A percentile compares a stretch with the other conserved stretches of the same genome.
Evolutionary conservation across 2,888 invertebrate genomes (phyloP).

Genomic region (Mellilla xanthometata): DNA sequence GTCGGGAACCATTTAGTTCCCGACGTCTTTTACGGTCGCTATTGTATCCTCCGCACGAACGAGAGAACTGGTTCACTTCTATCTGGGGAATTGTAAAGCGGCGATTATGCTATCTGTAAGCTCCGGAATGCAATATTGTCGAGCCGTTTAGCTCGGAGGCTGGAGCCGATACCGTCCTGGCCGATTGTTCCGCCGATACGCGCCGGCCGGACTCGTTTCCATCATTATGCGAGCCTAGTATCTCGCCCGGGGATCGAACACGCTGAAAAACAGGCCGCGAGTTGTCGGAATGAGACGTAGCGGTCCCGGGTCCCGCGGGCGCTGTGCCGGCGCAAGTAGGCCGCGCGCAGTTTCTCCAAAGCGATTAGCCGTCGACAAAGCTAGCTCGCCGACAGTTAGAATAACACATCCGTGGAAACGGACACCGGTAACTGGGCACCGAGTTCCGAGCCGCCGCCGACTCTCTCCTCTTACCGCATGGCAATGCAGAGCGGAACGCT

Average conservation of each 20-base stretch:
- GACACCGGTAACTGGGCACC: constrained; percentile 67
- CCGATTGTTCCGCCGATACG: constrained; percentile 43
- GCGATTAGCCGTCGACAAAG: constrained; percentile 49
- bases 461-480: constrained; percentile 72
- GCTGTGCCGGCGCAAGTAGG: constrained; percentile 58
- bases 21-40: constrained; percentile 65
- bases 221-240: constrained; percentile 49
- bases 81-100: constrained; percentile 42
- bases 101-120: constrained; percentile 35
- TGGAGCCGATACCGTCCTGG: constrained; percentile 42
- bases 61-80: constrained; percentile 41
- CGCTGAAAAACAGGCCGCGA: constrained; percentile 50
- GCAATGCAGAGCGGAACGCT: constrained; percentile 78
- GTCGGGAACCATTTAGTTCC: constrained; percentile 63
- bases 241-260: constrained; percentile 45
- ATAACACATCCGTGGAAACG: constrained; percentile 72
- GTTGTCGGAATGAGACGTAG: constrained; percentile 52
- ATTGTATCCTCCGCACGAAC: constrained; percentile 45
- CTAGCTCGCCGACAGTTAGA: constrained; percentile 46
- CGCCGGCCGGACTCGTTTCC: constrained; percentile 38
- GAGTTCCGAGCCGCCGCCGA: constrained; percentile 55
- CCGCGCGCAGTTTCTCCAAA: constrained; percentile 59
- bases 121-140: constrained; percentile 49
- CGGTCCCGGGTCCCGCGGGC: constrained; percentile 52
- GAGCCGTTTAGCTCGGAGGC: constrained; percentile 34